Evolutionary conservation across 2,888 invertebrate genomes (phyloP).

Genomic region (Rotaria sp.): DNA sequence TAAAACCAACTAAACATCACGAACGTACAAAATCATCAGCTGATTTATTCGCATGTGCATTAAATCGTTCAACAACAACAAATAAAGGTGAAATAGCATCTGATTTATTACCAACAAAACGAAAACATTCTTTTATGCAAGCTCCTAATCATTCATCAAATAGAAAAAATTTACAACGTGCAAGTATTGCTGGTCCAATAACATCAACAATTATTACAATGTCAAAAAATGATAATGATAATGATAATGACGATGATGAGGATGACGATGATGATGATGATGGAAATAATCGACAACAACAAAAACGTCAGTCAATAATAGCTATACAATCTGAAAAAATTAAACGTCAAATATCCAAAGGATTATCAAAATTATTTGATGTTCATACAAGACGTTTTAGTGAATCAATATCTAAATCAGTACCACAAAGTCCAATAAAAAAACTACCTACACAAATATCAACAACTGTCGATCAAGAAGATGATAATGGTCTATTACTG

Average conservation of each 20-base stretch:
- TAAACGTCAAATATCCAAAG: conserved; percentile 1
- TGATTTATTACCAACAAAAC: background rate
- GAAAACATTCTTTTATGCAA: background rate
- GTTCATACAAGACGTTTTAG: background rate
- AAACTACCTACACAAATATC: background rate
- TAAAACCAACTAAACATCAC: background rate
- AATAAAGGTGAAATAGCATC: background rate
- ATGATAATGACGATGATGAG: background rate
- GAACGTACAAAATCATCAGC: background rate
- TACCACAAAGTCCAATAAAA: background rate
- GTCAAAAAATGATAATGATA: background rate
- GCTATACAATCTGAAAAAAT: background rate
- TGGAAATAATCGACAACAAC: background rate
- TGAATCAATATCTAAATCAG: background rate
- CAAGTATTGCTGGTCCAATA: background rate
- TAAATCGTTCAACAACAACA: conserved; percentile 10
- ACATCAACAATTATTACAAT: background rate
- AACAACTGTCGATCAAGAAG: background rate
- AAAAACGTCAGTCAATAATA: background rate
- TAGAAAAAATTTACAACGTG: background rate
- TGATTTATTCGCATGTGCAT: background rate
- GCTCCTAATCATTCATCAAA: background rate
- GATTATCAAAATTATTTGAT: background rate
- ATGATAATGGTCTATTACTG: background rate
- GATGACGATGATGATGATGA: background rate